Evolutionary conservation across 2,888 invertebrate species (phyloP), one percentile per base, ranked within the genome.

Genomic region (Chorisops tibialis): DNA sequence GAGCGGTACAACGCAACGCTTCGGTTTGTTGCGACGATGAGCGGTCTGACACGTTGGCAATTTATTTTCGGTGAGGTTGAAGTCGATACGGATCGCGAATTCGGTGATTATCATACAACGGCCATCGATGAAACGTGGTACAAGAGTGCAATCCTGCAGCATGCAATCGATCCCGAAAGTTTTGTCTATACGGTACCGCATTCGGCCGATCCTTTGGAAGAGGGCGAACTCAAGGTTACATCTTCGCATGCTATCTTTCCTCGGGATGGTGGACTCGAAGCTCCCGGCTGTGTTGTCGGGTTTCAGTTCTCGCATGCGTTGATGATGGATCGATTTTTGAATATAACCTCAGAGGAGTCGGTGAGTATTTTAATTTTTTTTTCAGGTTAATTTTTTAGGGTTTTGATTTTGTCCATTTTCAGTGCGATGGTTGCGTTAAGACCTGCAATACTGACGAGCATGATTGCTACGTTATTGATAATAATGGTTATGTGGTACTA

Each of bases 61-160:
- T 87, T 88, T 68, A 83, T 88, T 47, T 81, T 81, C 62, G 84
- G 81, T 16, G 86, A 85, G 69, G 83, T 83, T 18, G 79, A 79
- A 64, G 76, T 79, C 9, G 79, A 78, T 19, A 75, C 73, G 21
- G 77, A 77, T 69, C 71, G 85, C 16, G 86, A 87, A 66, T 93
- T 93, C 71, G 91, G 91, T 9, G 89, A 91, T 69, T 76, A 82
- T 49, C 87, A 92, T 72, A 83, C 82, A 4, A 83, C 84, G 58
- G 88, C 93, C 0, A 89, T 93, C 21, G 93, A 95, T 73, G 93
- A 94, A 75, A 86, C 89, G 0, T 95, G 93, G 93, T 95, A 95
- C 74, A 89, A 90, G 74, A 88, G 91, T 65, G 93, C 95, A 0
- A 91, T 95, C 4, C 82, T 94, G 45, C 92, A 93, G 70, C 89